Base-by-base conservation (phyloP, 2,888 invertebrate species). In the Steinernema hermaphroditum region DNA sequence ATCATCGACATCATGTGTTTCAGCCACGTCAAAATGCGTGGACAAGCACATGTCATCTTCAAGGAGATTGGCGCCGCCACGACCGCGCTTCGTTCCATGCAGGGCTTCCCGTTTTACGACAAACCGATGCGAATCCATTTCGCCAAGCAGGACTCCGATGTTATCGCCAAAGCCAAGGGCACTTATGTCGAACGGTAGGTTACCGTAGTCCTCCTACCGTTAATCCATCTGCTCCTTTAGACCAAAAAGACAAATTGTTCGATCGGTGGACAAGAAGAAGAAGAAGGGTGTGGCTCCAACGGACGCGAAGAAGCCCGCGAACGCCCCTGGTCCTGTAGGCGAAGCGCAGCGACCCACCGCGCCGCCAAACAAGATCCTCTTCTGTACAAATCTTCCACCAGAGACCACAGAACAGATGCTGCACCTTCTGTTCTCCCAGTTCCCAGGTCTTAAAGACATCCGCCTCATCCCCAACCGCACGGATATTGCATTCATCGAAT, bases 341-440 rank as follows among this genome's bases (percentile, higher is more conserved):
- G 50, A 46, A 22, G 54, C 74, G 44, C 27, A 72, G 27, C 29
- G 54, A 41, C 69, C 69, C 34, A 72, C 74, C 27, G 80, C 84
- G 12, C 97, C 96, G 72, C 98, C 98, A 1, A 98, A 99, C 90
- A 96, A 98, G 90, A 99, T 98, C 89, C 91, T 98, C 69, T 98
- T 98, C 93, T 91, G 98, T 79, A 97, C 97, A 8, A 98, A 98
- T 89, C 90, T 98, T 75, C 98, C 98, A 0, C 96, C 96, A 88
- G 97, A 97, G 87, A 96, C 96, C 0, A 96, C 93, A 78, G 96
- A 98, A 88, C 94, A 96, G 93, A 98, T 98, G 97, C 91, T 99
- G 84, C 94, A 94, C 72, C 96, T 98, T 94, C 90, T 99, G 86
- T 96, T 96, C 88, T 94, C 93, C 87, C 94, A 94, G 93, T 98